Base-by-base conservation (phyloP, 2,888 invertebrate species). In the Macaria notata region DNA sequence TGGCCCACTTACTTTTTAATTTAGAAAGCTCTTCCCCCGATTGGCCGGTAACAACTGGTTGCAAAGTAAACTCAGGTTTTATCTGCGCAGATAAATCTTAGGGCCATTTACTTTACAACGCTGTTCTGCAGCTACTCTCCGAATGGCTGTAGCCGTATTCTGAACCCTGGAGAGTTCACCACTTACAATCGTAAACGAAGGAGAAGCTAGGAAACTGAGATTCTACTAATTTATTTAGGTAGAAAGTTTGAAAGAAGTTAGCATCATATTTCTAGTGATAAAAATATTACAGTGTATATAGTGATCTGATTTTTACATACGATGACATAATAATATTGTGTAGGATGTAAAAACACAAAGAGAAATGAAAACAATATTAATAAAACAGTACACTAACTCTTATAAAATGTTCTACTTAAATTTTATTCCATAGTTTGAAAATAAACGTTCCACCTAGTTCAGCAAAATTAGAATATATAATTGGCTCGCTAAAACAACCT, bases 11-110 rank as follows among this genome's bases (percentile, higher is more conserved):
- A 50, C 50, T 83, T 81, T 83, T 82, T 82, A 83, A 82, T 84
- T 81, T 79, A 76, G 80, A 79, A 81, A 79, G 84, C 84, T 83
- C 75, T 86, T 66, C 73, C 68, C 61, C 66, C 80, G 84, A 84
- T 86, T 84, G 79, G 78, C 70, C 71, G 54, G 63, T 70, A 65
- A 66, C 68, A 65, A 68, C 64, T 59, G 63, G 61, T 67, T 68
- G 73, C 66, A 73, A 72, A 74, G 68, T 72, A 71, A 72, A 75
- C 72, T 70, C 71, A 58, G 64, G 66, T 72, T 73, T 74, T 73
- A 75, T 73, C 63, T 67, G 47, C 31, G 50, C 48, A 68, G 59
- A 76, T 75, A 76, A 73, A 76, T 76, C 74, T 75, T 63, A 60
- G 59, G 69, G 66, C 70, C 70, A 70, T 71, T 74, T 66, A 65